phyloP scores from a whole-genome alignment of 2,888 invertebrate species.

The Fragum sueziense region DNA sequence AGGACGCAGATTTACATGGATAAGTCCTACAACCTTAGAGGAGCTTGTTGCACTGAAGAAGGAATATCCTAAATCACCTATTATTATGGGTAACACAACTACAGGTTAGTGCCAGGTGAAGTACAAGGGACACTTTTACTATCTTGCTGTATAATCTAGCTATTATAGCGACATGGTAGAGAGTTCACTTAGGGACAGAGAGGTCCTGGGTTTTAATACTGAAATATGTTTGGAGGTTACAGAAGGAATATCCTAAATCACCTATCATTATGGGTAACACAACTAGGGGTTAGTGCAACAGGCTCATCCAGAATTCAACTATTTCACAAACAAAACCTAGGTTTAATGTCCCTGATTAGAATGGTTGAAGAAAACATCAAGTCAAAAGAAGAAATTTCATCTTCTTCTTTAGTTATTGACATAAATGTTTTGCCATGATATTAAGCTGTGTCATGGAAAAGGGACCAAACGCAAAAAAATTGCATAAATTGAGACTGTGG shows the following conservation, averaged over 20 bases:
- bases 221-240: too few species aligned
- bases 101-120: constrained; percentile 86
- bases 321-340: too few species aligned
- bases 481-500: too few species aligned
- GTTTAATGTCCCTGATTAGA: background rate
- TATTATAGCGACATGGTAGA: too few species aligned
- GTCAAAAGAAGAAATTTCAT: background rate
- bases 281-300: constrained; percentile 88
- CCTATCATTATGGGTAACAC: constrained; percentile 92
- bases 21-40: constrained; percentile 87
- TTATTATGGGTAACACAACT: constrained; percentile 95
- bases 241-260: too few species aligned
- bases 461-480: background rate
- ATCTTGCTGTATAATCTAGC: too few species aligned
- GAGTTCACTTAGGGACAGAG: too few species aligned
- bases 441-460: background rate
- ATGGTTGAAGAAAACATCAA: background rate
- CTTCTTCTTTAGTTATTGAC: background rate
- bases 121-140: too few species aligned
- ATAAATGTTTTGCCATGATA: background rate
- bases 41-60: constrained; percentile 88
- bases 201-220: too few species aligned
- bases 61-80: constrained; percentile 80
- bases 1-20: constrained; percentile 88
- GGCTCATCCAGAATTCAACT: too few species aligned